Base-by-base conservation (phyloP, 2,113 vertebrate species). In the Agapornis roseicollis region DNA sequence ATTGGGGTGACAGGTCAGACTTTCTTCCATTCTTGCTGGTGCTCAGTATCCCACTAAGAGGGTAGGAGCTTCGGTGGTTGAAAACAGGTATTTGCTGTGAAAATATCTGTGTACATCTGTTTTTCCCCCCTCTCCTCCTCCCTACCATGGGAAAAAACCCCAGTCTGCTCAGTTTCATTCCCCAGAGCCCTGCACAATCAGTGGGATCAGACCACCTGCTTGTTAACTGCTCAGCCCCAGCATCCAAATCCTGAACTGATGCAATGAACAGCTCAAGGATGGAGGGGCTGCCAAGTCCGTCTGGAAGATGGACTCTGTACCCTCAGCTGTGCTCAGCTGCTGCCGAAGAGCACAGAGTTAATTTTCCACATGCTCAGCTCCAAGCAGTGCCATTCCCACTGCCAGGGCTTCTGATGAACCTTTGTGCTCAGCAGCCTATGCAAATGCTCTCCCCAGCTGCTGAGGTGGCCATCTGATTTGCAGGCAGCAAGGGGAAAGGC, bases 1-100 rank as follows among this genome's bases (percentile, higher is more conserved):
- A 64, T 11, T 11, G 19, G 37, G 23, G 41, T 42, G 13, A 35
- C 56, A 24, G 24, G 7, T 17, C 77, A 73, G 41, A 15, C 35
- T 58, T 35, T 50, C 25, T 53, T 6, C 27, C 13, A 28, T 15
- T 49, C 0, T 0, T 29, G 52, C 49, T 28, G 49, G 16, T 47
- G 55, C 53, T 86, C 3, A 0, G 58, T 11, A 15, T 25, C 19
- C 14, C 0, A 0, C 25, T 42, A 60, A 35, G 11, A 77, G 46
- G 7, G 33, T 0, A 39, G 53, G 8, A 78, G 19, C 60, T 55
- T 10, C 31, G 6, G 2, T 9, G 49, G n/a, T 15, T 42, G 24
- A 71, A 90, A 66, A 7, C 29, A 70, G 42, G 24, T 20, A 24
- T 70, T 87, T 90, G 46, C 49, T 50, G 28, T 27, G 37, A 90